Base-by-base conservation (phyloP, 1,140 invertebrate genomes). In the Augochlora pura region DNA sequence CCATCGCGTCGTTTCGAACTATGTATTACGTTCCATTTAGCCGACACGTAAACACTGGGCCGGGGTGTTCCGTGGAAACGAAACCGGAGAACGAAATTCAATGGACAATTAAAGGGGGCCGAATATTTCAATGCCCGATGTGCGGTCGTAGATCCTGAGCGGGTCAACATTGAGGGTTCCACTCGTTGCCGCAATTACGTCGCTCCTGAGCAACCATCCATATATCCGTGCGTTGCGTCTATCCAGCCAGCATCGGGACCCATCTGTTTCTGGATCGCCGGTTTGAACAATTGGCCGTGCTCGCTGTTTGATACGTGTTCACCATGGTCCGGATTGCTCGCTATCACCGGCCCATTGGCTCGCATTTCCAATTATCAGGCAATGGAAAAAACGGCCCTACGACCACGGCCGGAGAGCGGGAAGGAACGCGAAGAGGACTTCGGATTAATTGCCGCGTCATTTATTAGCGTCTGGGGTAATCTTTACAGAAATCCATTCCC, bases 201-300 rank as follows among this genome's bases (percentile, higher is more conserved):
- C 71, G 86, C 86, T 89, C 78, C 83, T 80, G 81, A 74, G 67
- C 88, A 90, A 85, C 88, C 82, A 81, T 88, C 88, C 88, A 80
- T 90, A 80, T 62, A 89, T 89, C 88, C 89, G 89, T 78, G 78
- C 86, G 89, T 90, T 88, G 89, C 89, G 82, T 71, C 73, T 75
- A 83, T 82, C 74, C 62, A 75, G 39, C 69, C 69, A 59, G 66
- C 72, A 82, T 81, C 81, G 71, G 21, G 71, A 64, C 25, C 76
- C 67, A 80, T 83, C 81, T 83, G 83, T 85, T 85, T 83, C 81
- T 85, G 77, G 77, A 83, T 83, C 81, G 81, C 21, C 81, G 72
- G 38, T 80, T 85, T 63, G 81, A 46, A 85, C 77, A 72, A 83
- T 85, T 83, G 83, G 32, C 27, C 42, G 8, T 63, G 27, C 39